phyloP scores from a whole-genome alignment of 2,888 invertebrate genomes.

The Maniola hyperantus region DNA sequence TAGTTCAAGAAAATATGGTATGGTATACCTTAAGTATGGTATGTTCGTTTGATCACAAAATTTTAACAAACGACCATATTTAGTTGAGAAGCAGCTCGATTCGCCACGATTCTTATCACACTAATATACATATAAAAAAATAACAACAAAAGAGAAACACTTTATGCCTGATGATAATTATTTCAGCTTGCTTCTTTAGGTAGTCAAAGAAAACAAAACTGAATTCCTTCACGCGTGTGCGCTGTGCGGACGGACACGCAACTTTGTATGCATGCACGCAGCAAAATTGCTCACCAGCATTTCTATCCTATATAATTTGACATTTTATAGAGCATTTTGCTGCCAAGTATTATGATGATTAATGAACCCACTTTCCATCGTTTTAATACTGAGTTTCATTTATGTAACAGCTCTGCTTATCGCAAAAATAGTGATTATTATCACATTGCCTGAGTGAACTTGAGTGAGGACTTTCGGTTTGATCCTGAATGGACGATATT shows the following conservation, averaged over 20 bases:
- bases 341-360: not conserved
- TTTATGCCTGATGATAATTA: not conserved
- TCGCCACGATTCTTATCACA: slow-evolving; percentile 1
- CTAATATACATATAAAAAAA: not conserved
- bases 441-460: too few relatives aligned
- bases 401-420: not conserved
- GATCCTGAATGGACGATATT: too few relatives aligned
- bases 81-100: not conserved
- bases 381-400: not conserved
- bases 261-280: slow-evolving; percentile 24
- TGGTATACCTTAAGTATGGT: not conserved
- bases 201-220: slow-evolving; percentile 12
- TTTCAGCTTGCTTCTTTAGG: slow-evolving; percentile 1
- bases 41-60: not conserved
- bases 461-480: too few relatives aligned
- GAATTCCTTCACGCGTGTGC: slow-evolving; percentile 31
- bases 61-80: not conserved
- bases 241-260: slow-evolving; percentile 13
- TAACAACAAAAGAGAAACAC: not conserved
- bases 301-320: not conserved
- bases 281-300: slow-evolving; percentile 3
- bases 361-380: not conserved
- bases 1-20: too few relatives aligned
- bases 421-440: too few relatives aligned
- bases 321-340: not conserved